Conservation (phyloP, 2,113 vertebrate species). For the Oceanites oceanicus region DNA sequence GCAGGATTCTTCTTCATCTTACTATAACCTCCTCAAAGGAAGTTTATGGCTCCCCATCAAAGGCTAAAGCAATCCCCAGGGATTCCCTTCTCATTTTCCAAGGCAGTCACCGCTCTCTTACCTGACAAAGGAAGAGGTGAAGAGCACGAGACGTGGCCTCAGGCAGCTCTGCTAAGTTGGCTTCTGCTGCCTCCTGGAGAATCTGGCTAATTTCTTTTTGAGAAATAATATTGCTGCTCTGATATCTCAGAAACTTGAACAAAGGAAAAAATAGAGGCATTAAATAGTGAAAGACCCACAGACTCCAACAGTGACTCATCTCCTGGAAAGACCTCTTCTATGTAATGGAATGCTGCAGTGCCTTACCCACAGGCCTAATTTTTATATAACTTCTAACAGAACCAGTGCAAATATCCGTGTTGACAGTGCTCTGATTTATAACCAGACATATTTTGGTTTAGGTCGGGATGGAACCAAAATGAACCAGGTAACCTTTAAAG, state of each 20-base stretch:
- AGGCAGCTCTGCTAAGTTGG: conserved; percentile 77
- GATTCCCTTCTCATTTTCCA: background rate
- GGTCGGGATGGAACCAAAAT: background rate
- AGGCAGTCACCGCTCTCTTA: conserved; percentile 39
- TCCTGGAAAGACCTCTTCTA: background rate
- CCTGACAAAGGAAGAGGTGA: conserved; percentile 82
- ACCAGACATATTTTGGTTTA: background rate
- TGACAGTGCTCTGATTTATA: background rate
- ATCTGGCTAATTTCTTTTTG: conserved; percentile 78
- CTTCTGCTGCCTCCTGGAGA: conserved; percentile 74
- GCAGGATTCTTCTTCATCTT: background rate
- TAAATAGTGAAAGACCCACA: background rate
- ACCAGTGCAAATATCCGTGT: background rate
- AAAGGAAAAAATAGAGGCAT: background rate
- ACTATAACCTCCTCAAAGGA: background rate
- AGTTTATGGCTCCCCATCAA: background rate
- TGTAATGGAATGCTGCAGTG: background rate
- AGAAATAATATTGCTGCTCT: conserved; percentile 71
- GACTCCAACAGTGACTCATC: background rate
- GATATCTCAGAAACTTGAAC: conserved; percentile 81
- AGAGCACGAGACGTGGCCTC: conserved; percentile 74
- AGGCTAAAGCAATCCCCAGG: background rate
- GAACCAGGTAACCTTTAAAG: background rate
- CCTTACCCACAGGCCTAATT: background rate
- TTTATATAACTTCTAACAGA: background rate